Base-by-base conservation (phyloP, 2,797 vertebrate genomes). In the Lutra lutra region DNA sequence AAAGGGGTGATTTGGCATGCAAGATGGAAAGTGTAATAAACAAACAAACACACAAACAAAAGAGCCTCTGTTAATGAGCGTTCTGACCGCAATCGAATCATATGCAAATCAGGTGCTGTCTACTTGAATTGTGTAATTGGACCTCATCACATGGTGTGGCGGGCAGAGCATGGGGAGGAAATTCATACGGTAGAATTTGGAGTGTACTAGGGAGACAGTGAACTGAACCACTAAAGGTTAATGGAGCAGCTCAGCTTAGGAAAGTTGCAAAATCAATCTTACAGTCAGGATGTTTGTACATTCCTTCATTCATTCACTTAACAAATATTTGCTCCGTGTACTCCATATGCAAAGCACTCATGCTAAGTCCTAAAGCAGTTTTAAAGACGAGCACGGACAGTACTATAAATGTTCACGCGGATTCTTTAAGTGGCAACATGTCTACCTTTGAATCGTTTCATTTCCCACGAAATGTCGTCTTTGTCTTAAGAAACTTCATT, bases 241-340 rank as follows among this genome's bases (percentile, higher is more conserved):
- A 92, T 38, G 82, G 79, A 85, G 87, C 90, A 40, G 80, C 82
- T 90, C 95, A 88, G 92, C 56, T 43, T 56, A 92, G 70, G 70
- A 94, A 88, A 46, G 78, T 48, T 64, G 68, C 86, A 91, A 86
- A 96, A 91, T 97, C 86, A 89, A 29, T 88, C 68, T 97, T 58
- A 91, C 7, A 82, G 56, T 35, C 35, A 32, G 73, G 80, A 83
- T 96, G 86, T 78, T 95, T 86, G 78, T 79, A 60, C 43, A n/a
- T 87, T 73, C 56, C 15, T 80, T 79, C 88, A 40, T 86, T 94
- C 92, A 51, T 87, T 95, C 66, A 51, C 23, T 70, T 40, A 51
- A 54, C 58, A 96, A 94, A 90, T 95, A 94, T 95, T 86, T 96
- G 92, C 82, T 68, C n/a, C 38, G 38, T n/a, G 10, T 25, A 23